Evolutionary conservation across 2,113 vertebrate genomes (phyloP).

Genomic region (Chaetodon trifascialis): DNA sequence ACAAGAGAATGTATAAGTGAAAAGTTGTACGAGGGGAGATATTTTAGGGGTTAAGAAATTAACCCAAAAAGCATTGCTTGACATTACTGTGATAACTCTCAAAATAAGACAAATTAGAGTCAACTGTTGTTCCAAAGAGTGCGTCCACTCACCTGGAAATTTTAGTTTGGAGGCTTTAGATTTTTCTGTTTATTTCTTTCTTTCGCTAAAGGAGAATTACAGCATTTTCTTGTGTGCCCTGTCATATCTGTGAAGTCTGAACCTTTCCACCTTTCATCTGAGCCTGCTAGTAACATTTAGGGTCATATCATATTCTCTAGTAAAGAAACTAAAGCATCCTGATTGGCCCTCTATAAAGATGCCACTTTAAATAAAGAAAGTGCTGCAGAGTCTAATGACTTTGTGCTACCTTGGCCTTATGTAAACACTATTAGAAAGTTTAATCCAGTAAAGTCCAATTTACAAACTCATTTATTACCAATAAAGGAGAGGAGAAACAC

Average conservation of each 20-base stretch:
- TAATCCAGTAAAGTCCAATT: constrained; percentile 81
- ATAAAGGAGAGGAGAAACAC: constrained; percentile 79
- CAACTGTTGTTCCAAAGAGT: not conserved
- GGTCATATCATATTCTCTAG: constrained; percentile 45
- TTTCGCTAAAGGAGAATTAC: not conserved
- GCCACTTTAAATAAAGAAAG: constrained; percentile 57
- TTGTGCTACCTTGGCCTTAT: constrained; percentile 59
- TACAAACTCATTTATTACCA: constrained; percentile 83
- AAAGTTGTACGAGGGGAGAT: constrained; percentile 33
- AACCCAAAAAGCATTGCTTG: not conserved
- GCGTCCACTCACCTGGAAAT: not conserved
- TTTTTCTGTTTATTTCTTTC: not conserved
- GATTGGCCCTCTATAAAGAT: constrained; percentile 62
- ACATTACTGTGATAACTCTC: not conserved
- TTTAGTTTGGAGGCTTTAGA: not conserved
- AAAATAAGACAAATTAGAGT: not conserved
- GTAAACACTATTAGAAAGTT: constrained; percentile 76
- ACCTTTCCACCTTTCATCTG: constrained; percentile 30
- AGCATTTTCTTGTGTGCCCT: not conserved
- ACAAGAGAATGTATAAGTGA: constrained; percentile 28
- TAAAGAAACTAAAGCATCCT: constrained; percentile 58
- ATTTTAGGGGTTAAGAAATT: not conserved
- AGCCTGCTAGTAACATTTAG: constrained; percentile 58
- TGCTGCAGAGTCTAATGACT: constrained; percentile 28
- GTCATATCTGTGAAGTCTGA: constrained; percentile 12